A percentile compares a stretch with the other conserved stretches of the same genome.
Evolutionary conservation across 2,113 vertebrate genomes (phyloP).

Genomic region (Python bivittatus): DNA sequence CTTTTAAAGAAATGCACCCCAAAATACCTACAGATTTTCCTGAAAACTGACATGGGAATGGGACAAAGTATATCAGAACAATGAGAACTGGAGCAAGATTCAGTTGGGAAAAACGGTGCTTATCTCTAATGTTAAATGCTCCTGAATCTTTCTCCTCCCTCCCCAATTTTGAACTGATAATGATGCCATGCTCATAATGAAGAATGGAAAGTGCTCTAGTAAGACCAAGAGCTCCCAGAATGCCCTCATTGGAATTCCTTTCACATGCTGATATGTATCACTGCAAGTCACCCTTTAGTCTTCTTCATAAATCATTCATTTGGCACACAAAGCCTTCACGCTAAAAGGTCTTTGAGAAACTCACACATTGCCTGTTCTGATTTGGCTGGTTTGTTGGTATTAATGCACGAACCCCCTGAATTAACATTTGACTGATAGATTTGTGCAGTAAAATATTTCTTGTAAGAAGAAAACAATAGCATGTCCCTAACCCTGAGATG

Average conservation of each 20-base stretch:
- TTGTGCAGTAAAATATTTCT: slow-evolving; percentile 18
- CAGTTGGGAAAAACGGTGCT: neutral
- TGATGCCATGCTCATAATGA: neutral
- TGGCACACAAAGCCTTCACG: slow-evolving; percentile 1
- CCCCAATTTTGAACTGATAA: neutral
- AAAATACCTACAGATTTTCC: neutral
- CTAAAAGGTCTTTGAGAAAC: slow-evolving; percentile 35
- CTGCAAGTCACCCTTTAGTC: slow-evolving; percentile 29
- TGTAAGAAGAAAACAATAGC: neutral
- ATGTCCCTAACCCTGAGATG: neutral
- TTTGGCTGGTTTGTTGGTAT: slow-evolving; percentile 24
- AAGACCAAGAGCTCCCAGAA: slow-evolving; percentile 19
- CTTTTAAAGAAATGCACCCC: neutral
- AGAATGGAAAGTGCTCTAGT: slow-evolving; percentile 23
- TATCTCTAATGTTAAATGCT: neutral
- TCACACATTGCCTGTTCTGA: slow-evolving; percentile 15
- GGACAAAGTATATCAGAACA: neutral
- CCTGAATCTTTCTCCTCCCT: neutral
- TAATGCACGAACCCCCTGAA: slow-evolving; percentile 38
- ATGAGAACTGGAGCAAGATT: neutral
- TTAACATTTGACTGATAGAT: slow-evolving; percentile 51
- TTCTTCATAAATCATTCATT: slow-evolving; percentile 47
- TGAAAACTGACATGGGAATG: neutral
- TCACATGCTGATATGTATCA: slow-evolving; percentile 10
- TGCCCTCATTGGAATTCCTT: slow-evolving; percentile 6